Evolutionary conservation across 1,140 invertebrate genomes (phyloP), one percentile per base, ranked within the genome.

Genomic region (Ctenoplectra terminalis): DNA sequence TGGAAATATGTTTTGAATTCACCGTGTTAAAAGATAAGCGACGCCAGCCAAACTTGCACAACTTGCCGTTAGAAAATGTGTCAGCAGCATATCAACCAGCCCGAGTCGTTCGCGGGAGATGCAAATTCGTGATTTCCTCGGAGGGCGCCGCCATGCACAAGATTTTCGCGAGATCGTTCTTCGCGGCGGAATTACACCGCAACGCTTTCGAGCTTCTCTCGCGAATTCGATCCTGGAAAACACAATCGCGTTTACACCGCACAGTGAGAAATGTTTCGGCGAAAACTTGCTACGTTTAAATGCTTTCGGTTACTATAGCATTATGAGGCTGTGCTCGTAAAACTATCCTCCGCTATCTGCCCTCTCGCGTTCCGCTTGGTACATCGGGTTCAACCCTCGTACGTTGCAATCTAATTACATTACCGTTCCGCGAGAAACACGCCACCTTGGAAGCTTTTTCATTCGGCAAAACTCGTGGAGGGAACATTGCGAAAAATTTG

Each of bases 201-300:
- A 52, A 73, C 54, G 37, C 54, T 23, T 31, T 56, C 52, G 37
- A 37, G 37, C 37, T 60, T 69, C 48, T n/a, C 75, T 37, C 34
- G 29, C n/a, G 66, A 46, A 34, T 60, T 78, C 64, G 20, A 66
- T 23, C 63, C 37, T 17, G 34, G 31, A 5, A 43, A 58, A n/a
- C 52, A 40, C 37, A 54, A 56, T 26, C 66, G 29, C 46, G 66
- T 69, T 69, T 69, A 67, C 64, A 46, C 11, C 58, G 46, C n/a
- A 23, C 15, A 1, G 40, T 15, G 40, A 40, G n/a, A 40, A 40
- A 56, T 50, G 34, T 54, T 70, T 5, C 31, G n/a, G 1, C 26
- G 37, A 23, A 11, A 54, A 34, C 31, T 54, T 9, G 13, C 20
- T 9, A 13, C 31, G 48, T 67, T 67, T 29, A n/a, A 17, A 20